Evolutionary conservation across 1,140 invertebrate species (phyloP).

Genomic region (Adoxophyes honmai): DNA sequence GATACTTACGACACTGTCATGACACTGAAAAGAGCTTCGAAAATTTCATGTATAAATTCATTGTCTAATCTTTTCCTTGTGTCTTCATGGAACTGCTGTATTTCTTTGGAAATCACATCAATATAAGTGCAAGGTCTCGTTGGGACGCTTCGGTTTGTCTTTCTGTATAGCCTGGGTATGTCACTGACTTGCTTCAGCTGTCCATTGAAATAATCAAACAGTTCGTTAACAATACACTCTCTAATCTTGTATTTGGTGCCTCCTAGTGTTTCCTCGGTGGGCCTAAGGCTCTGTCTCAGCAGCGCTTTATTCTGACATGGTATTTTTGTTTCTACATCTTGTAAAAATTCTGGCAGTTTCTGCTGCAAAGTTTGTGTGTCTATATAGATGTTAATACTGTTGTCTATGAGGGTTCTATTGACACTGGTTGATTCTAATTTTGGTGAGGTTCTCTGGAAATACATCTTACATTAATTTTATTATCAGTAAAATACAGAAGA

Average conservation of each 20-base stretch:
- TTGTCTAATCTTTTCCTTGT: constrained; percentile 77
- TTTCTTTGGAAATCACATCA: constrained; percentile 80
- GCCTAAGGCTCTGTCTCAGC: constrained; percentile 67
- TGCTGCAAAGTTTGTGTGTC: constrained; percentile 48
- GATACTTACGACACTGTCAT: constrained; percentile 83
- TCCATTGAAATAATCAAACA: constrained; percentile 77
- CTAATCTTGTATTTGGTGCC: constrained; percentile 76
- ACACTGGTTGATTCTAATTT: constrained; percentile 46
- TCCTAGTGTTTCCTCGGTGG: constrained; percentile 70
- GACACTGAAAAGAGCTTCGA: constrained; percentile 79
- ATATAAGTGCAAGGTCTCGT: constrained; percentile 89
- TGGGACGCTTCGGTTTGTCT: constrained; percentile 93
- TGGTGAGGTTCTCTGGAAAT: constrained; percentile 41
- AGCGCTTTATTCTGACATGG: constrained; percentile 43
- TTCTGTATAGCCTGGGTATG: constrained; percentile 93
- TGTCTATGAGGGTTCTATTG: constrained; percentile 51
- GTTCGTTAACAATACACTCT: constrained; percentile 78
- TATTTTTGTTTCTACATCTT: constrained; percentile 67
- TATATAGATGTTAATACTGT: constrained; percentile 56
- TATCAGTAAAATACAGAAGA: too few relatives aligned
- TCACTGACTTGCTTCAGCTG: constrained; percentile 89
- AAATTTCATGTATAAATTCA: constrained; percentile 75
- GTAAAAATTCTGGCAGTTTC: constrained; percentile 69
- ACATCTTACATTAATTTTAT: too few relatives aligned
- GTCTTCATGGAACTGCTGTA: constrained; percentile 80